Base-by-base conservation (phyloP, 2,113 vertebrate species). In the Hyla sarda region DNA sequence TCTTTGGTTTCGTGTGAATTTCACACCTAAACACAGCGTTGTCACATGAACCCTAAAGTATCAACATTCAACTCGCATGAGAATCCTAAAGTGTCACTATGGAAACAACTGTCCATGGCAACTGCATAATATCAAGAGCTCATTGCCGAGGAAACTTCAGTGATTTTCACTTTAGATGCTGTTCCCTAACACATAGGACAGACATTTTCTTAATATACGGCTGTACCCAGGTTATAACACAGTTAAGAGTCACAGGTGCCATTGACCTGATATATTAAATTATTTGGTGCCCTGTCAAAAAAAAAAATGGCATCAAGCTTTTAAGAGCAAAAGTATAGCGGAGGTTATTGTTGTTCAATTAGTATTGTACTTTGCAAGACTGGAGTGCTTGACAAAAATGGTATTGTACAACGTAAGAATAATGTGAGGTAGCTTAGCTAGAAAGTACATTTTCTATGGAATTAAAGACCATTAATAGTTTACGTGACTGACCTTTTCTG, bases 341-440 rank as follows among this genome's bases (percentile, higher is more conserved):
- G 37, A 81, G 32, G 23, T 62, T 62, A 81, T 65, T 81, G 58
- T 47, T 81, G 78, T 47, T 81, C 78, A 81, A 81, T 81, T 81
- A 81, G 58, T 62, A 30, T 14, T 52, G 47, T 69, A 71, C 67
- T 25, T 75, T 54, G 23, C 37, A 28, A n/a, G 58, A 45, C 78
- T 81, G 8, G 5, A 11, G n/a, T 12, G 12, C 58, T 30, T n/a
- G 54, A 60, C 34, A 45, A 62, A 58, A 80, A 62, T 56, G 58
- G 34, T 45, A 60, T 62, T 45, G 37, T 17, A 62, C 54, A 60
- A 58, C 12, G 8, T 45, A 25, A 16, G 23, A 37, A 54, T 25
- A 62, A 52, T 76, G 74, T 76, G 30, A 28, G 47, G 45, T 7
- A n/a, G 47, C n/a, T n/a, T 41, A 3, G 41, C 47, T 30, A 13